Evolutionary conservation across 2,888 invertebrate genomes (phyloP).

Genomic region (Archaeoteleia sp.): DNA sequence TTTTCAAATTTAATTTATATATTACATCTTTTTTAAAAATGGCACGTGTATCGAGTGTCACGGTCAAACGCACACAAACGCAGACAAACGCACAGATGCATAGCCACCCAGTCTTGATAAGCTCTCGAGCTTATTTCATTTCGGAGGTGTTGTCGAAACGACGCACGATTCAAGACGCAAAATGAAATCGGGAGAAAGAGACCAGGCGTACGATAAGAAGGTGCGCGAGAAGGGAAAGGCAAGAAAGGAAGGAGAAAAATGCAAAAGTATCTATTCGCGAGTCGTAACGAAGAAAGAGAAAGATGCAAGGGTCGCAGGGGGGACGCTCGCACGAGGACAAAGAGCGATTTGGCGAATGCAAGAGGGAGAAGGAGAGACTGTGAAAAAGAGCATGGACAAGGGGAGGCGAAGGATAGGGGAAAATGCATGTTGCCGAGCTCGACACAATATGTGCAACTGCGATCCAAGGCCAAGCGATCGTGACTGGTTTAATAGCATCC

Average conservation of each 20-base stretch:
- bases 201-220: conserved; percentile 31
- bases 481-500: conserved; percentile 71
- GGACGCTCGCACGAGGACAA: conserved; percentile 8
- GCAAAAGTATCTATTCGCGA: conserved; percentile 45
- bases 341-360: conserved; percentile 19
- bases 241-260: conserved; percentile 49
- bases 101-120: too few relatives aligned
- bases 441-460: conserved; percentile 68
- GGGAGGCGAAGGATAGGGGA: conserved; percentile 55
- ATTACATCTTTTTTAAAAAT: too few relatives aligned
- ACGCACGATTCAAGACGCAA: conserved; percentile 19
- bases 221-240: conserved; percentile 35
- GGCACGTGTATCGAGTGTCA: too few relatives aligned
- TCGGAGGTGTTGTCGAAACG: conserved; percentile 19
- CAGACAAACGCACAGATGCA: too few relatives aligned
- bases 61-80: too few relatives aligned
- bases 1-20: too few relatives aligned
- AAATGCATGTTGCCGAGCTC: conserved; percentile 53
- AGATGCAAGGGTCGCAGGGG: conserved; percentile 5
- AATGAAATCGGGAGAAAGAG: conserved; percentile 29
- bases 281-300: conserved; percentile 18
- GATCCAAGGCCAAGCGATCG: conserved; percentile 70
- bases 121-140: neutral
- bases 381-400: conserved; percentile 35
- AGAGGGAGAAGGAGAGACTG: conserved; percentile 12